Evolutionary conservation across 2,113 vertebrate species (phyloP).

Genomic region (Lepidiolamprologus cunningtoni): DNA sequence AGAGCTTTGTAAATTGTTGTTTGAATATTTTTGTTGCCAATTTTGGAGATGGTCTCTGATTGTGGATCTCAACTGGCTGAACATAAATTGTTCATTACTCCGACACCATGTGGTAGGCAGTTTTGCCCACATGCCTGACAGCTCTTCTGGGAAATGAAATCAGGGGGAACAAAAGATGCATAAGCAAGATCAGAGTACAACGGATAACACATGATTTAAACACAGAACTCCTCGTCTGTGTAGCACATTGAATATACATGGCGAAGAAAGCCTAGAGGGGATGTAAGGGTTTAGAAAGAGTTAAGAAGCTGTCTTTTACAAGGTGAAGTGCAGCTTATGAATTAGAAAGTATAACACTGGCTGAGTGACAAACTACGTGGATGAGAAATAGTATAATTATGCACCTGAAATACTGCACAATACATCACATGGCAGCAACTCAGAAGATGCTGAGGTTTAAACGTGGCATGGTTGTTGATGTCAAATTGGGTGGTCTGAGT

Average conservation of each 20-base stretch:
- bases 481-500: not conserved
- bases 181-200: not conserved
- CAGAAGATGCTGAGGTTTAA: not conserved
- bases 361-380: not conserved
- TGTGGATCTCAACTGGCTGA: constrained; percentile 5
- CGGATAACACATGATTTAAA: constrained; percentile 18
- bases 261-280: not conserved
- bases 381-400: not conserved
- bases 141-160: constrained; percentile 33
- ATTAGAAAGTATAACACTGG: not conserved
- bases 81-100: not conserved
- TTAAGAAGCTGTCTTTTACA: constrained; percentile 17
- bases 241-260: not conserved
- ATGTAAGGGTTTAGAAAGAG: not conserved
- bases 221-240: not conserved
- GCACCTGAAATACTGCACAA: not conserved
- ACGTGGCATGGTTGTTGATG: not conserved
- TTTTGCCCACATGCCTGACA: constrained; percentile 9
- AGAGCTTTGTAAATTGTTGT: constrained; percentile 42
- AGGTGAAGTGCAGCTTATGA: constrained; percentile 18
- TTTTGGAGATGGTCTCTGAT: constrained; percentile 21
- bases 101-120: not conserved
- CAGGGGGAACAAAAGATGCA: not conserved
- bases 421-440: not conserved
- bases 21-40: constrained; percentile 39